These are phyloP conservation scores for Drosophila equinoxialis DNA, from an alignment of 1,140 invertebrate species.

Conservation along the genomic window DNA sequence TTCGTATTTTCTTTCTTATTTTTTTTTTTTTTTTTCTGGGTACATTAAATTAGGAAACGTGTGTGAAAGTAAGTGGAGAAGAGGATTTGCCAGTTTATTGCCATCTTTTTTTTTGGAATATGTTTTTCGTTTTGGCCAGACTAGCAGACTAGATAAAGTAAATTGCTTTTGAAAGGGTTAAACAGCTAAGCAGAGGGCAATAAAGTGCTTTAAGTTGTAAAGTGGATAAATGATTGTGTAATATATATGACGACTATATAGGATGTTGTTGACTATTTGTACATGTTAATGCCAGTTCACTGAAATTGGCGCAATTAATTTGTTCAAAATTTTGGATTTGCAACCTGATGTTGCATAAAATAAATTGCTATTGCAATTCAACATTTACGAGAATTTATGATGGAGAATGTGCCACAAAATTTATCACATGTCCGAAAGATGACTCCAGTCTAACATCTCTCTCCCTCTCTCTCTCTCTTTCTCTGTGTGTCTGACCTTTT, in stretches of 20 bases:
- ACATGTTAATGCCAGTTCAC: constrained; percentile 40
- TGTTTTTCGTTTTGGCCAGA: constrained; percentile 46
- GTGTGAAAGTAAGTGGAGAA: neutral
- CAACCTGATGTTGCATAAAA: constrained; percentile 50
- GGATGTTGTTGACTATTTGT: neutral
- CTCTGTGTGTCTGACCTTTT: neutral
- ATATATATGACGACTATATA: neutral
- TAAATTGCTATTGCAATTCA: constrained; percentile 55
- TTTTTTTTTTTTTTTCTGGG: constrained; percentile 8
- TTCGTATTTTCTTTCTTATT: constrained; percentile 8
- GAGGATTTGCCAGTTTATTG: neutral
- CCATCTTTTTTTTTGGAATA: constrained; percentile 45
- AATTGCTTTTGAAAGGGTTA: constrained; percentile 57
- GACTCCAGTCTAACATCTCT: constrained; percentile 19
- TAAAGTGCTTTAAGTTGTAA: neutral
- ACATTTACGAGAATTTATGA: constrained; percentile 64
- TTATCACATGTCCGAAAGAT: constrained; percentile 66
- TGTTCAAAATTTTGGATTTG: neutral
- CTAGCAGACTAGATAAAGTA: constrained; percentile 6
- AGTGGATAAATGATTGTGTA: neutral
- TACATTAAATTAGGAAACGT: constrained; percentile 73
- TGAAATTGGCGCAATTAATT: constrained; percentile 61
- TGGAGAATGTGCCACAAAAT: constrained; percentile 69
- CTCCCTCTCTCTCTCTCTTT: constrained; percentile 9
- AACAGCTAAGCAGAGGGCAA: constrained; percentile 4